Evolutionary conservation across 1,140 invertebrate species (phyloP).

Genomic region (Lerema accius): DNA sequence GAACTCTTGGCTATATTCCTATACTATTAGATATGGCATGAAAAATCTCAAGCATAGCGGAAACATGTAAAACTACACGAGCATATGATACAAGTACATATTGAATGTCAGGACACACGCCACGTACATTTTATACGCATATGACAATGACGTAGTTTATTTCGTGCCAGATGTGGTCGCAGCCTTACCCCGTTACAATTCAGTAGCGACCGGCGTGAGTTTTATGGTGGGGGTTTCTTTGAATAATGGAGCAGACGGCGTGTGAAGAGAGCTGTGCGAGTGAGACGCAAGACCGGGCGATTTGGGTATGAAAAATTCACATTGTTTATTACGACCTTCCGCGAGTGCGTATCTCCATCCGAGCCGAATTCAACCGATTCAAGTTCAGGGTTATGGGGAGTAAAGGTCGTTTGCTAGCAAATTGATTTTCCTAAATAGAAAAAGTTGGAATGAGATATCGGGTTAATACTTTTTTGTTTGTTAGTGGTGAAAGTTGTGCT

Average conservation of each 20-base stretch:
- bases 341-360: background rate
- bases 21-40: too few relatives aligned
- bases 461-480: background rate
- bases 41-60: too few relatives aligned
- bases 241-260: slow-evolving; percentile 70
- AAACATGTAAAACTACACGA: background rate
- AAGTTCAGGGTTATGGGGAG: slow-evolving; percentile 12
- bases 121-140: slow-evolving; percentile 21
- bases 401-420: slow-evolving; percentile 2
- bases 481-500: too few relatives aligned
- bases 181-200: slow-evolving; percentile 55
- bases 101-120: background rate
- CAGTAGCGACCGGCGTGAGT: slow-evolving; percentile 54
- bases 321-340: slow-evolving; percentile 19
- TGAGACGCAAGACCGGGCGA: slow-evolving; percentile 13
- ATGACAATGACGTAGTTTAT: slow-evolving; percentile 45
- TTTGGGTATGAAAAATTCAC: slow-evolving; percentile 27
- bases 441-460: background rate
- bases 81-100: background rate
- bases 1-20: too few relatives aligned
- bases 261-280: slow-evolving; percentile 51
- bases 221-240: slow-evolving; percentile 66
- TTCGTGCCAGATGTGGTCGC: slow-evolving; percentile 46
- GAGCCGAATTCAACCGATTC: background rate
- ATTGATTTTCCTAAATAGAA: background rate